Percentiles rank a stretch among this genome's conserved stretches.
These are phyloP conservation scores for Sarcoramphus papa DNA, from an alignment of 2,797 vertebrate species.

Conservation along the genomic window DNA sequence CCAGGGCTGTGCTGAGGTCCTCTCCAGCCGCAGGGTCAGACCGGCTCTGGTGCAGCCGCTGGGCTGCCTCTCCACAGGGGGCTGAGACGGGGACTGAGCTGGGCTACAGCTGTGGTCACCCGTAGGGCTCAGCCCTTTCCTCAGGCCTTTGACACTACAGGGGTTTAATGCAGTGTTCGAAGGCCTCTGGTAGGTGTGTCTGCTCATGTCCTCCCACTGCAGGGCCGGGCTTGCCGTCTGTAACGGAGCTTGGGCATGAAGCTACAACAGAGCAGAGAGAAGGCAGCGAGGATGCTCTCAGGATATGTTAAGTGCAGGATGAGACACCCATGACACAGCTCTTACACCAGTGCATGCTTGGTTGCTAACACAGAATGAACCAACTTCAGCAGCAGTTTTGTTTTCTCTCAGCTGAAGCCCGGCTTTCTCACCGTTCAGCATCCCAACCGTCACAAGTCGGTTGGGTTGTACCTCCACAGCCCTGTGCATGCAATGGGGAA, in stretches of 20 bases:
- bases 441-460: rapidly evolving
- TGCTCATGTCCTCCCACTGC: not conserved
- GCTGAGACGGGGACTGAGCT: not conserved
- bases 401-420: not conserved
- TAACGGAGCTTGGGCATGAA: not conserved
- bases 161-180: not conserved
- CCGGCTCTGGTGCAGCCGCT: not conserved
- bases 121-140: not conserved
- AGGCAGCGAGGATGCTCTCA: not conserved
- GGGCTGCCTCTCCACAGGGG: not conserved
- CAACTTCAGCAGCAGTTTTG: not conserved
- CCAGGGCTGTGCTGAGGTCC: not conserved
- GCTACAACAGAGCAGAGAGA: not conserved
- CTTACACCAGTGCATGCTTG: not conserved
- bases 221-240: not conserved
- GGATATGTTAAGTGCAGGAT: not conserved
- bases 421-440: not conserved
- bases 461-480: not conserved
- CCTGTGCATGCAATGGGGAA: not conserved
- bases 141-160: not conserved
- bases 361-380: not conserved
- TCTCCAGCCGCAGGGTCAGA: not conserved
- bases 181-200: not conserved
- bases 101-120: rapidly evolving
- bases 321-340: not conserved